phyloP scores from a whole-genome alignment of 2,888 invertebrate species.

The Arenicola marina region DNA sequence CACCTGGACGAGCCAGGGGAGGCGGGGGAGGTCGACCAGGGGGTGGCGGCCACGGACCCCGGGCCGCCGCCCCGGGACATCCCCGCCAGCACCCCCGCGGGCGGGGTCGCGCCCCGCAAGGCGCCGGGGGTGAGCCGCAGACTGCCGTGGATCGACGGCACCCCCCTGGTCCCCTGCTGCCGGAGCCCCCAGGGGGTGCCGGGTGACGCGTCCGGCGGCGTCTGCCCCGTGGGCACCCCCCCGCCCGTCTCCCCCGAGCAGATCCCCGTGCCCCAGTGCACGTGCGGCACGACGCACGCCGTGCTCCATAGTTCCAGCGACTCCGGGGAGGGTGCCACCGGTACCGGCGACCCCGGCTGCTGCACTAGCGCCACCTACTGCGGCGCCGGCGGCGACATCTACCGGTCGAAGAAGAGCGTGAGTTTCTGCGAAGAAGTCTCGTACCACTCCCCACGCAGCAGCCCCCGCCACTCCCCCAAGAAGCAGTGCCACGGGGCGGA shows the following conservation, averaged over 20 bases:
- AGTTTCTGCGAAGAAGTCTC: slow-evolving; percentile 59
- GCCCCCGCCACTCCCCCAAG: slow-evolving; percentile 17
- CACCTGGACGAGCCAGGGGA: neutral
- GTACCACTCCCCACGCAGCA: slow-evolving; percentile 46
- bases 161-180: too few species aligned
- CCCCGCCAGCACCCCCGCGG: neutral
- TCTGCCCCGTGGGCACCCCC: neutral
- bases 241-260: neutral
- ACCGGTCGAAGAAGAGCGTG: slow-evolving; percentile 47
- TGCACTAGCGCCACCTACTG: neutral
- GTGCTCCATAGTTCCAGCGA: slow-evolving; percentile 19
- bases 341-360: neutral
- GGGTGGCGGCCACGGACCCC: neutral
- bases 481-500: neutral
- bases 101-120: neutral
- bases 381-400: neutral
- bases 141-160: too few species aligned
- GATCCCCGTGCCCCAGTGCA: slow-evolving; percentile 13
- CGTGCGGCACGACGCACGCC: slow-evolving; percentile 14
- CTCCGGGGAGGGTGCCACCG: slow-evolving; percentile 12
- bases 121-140: neutral
- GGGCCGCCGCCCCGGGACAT: neutral
- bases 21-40: neutral
- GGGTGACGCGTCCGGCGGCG: neutral
- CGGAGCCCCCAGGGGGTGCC: neutral